phyloP scores from a whole-genome alignment of 2,888 invertebrate genomes.

The Elgonia sp. region DNA sequence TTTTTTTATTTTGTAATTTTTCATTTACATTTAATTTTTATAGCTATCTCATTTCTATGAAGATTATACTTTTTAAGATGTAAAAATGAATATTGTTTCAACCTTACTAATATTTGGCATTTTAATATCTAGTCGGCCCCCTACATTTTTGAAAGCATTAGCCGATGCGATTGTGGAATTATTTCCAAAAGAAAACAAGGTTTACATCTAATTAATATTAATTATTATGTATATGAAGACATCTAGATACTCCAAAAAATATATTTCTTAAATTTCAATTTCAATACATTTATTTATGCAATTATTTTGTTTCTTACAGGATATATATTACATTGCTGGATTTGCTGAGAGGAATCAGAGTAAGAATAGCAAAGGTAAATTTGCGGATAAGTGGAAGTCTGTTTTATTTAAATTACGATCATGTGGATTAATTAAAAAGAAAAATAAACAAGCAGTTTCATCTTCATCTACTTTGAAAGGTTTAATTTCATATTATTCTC shows the following conservation, averaged over 20 bases:
- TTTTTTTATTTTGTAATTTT: no score
- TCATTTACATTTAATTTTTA: no score
- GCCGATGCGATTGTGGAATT: constrained; percentile 42
- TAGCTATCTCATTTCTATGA: no score
- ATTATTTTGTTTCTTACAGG: constrained; percentile 20
- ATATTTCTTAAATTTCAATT: not conserved
- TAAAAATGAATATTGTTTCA: not conserved
- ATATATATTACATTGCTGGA: constrained; percentile 37
- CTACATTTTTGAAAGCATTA: constrained; percentile 25
- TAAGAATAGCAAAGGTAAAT: constrained; percentile 55
- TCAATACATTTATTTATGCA: not conserved
- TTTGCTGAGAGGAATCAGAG: constrained; percentile 31
- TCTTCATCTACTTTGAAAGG: not conserved
- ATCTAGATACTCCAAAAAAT: not conserved
- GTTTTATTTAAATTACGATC: constrained; percentile 31
- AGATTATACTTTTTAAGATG: not conserved
- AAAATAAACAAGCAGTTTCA: not conserved
- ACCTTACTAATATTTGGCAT: not conserved
- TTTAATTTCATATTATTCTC: not conserved
- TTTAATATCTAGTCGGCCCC: constrained; percentile 4
- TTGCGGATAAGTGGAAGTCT: constrained; percentile 56
- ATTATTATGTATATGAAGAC: no score
- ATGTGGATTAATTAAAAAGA: constrained; percentile 22
- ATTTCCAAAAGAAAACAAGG: constrained; percentile 41
- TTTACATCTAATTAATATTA: not conserved